phyloP scores from a whole-genome alignment of 2,113 vertebrate species.

The Peromyscus californicus region DNA sequence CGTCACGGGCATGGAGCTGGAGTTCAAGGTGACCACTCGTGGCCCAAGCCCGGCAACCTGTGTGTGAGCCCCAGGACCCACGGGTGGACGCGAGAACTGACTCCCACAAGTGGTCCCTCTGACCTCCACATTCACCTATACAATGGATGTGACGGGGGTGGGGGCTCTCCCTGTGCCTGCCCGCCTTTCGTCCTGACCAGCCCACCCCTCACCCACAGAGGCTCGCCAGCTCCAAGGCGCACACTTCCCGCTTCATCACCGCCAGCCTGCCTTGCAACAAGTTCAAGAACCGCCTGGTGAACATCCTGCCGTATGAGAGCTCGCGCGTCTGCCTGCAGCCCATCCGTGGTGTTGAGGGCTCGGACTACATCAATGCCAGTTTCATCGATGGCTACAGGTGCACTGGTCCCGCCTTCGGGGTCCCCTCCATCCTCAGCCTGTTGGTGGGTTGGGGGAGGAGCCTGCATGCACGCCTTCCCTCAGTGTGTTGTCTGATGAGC shows the following conservation, averaged over 20 bases:
- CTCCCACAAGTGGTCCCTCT: neutral
- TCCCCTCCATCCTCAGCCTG: neutral
- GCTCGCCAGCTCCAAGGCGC: conserved; percentile 98
- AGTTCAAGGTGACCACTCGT: conserved; percentile 94
- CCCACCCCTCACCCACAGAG: conserved; percentile 86
- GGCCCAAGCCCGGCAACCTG: neutral
- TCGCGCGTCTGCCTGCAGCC: conserved; percentile 98
- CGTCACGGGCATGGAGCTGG: conserved; percentile 98
- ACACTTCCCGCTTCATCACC: conserved; percentile 98
- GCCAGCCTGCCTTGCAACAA: conserved; percentile 99
- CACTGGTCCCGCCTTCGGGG: fast-evolving
- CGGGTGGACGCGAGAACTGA: neutral
- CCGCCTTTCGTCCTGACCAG: neutral
- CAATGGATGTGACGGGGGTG: neutral
- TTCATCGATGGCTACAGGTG: conserved; percentile 99
- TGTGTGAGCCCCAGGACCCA: neutral
- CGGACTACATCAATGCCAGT: conserved; percentile 98
- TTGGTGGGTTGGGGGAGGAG: neutral
- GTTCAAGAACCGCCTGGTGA: conserved; percentile 99
- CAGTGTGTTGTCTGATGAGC: neutral
- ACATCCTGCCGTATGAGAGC: conserved; percentile 99
- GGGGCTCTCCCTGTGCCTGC: too few relatives aligned
- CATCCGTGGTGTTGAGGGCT: conserved; percentile 98
- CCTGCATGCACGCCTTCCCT: neutral
- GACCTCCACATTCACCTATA: neutral